phyloP scores from a whole-genome alignment of 2,888 invertebrate genomes.

The Sinhomidia bicolor region DNA sequence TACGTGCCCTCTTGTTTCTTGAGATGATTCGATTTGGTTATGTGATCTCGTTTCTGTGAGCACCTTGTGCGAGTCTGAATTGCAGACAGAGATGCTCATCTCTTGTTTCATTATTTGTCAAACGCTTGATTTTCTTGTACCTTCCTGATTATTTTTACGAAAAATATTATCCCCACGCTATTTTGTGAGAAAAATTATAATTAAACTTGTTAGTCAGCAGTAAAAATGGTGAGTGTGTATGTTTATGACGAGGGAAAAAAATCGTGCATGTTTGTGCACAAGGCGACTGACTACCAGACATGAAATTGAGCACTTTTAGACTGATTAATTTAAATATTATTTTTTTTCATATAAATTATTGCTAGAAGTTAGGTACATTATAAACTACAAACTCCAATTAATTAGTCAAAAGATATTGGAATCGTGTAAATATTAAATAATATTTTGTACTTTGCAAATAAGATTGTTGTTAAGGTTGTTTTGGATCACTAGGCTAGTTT shows the following conservation, averaged over 20 bases:
- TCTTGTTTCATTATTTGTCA: constrained; percentile 32
- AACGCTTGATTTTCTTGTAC: neutral
- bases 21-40: constrained; percentile 1
- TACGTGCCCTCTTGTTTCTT: neutral
- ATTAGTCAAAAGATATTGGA: neutral
- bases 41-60: neutral
- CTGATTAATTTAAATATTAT: neutral
- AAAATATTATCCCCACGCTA: neutral
- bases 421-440: neutral
- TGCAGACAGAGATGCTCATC: neutral
- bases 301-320: neutral
- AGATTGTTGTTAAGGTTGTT: neutral
- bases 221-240: neutral
- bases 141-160: neutral
- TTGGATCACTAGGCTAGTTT: neutral
- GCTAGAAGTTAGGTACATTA: neutral
- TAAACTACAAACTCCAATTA: neutral
- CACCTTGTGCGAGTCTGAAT: neutral
- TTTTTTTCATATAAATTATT: neutral
- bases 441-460: neutral
- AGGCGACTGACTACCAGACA: neutral
- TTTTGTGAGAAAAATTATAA: neutral
- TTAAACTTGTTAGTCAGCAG: neutral
- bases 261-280: neutral
- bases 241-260: neutral